Evolutionary conservation across 2,888 invertebrate species (phyloP), one percentile per base, ranked within the genome.

Genomic region (Galerucella calmariensis): DNA sequence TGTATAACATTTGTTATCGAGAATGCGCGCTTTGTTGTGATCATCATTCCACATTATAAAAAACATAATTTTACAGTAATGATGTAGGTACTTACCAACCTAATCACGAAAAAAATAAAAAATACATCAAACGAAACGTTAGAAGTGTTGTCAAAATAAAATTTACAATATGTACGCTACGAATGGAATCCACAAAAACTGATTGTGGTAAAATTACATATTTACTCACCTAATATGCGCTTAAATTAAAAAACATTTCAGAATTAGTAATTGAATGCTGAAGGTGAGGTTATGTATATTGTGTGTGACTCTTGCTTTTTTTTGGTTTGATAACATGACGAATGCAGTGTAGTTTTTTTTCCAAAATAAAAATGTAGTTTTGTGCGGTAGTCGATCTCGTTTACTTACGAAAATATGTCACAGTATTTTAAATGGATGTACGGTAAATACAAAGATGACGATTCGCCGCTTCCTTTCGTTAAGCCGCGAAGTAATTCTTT

Each of bases 401-500:
- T 27, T 27, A 35, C 8, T 0, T 35, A 66, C 75, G 74, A 78
- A 62, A 79, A 74, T 46, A 83, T 85, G 85, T 82, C 83, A 51
- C 79, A 81, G 51, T 84, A 89, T 77, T 89, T 89, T 81, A 89
- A 89, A 81, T 89, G 88, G 84, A 88, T 90, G 63, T 87, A 80
- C 71, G 83, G 77, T 68, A 82, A 80, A 77, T 81, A 77, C 65
- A 81, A 79, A 71, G 85, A 84, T 56, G 84, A 84, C 11, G 80
- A 75, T n/a, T 16, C 24, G 12, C 67, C 69, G 9, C 48, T 24
- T 14, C 84, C 84, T 24, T 85, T 79, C 74, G 88, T 89, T 79
- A 93, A 94, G 82, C 93, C 92, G 11, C 90, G 94, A 70, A 94
- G 94, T 85, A 89, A 93, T 76, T 94, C 94, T 1, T 86, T 94